Conservation (phyloP, 2,113 vertebrate genomes). For the Furnarius figulus region DNA sequence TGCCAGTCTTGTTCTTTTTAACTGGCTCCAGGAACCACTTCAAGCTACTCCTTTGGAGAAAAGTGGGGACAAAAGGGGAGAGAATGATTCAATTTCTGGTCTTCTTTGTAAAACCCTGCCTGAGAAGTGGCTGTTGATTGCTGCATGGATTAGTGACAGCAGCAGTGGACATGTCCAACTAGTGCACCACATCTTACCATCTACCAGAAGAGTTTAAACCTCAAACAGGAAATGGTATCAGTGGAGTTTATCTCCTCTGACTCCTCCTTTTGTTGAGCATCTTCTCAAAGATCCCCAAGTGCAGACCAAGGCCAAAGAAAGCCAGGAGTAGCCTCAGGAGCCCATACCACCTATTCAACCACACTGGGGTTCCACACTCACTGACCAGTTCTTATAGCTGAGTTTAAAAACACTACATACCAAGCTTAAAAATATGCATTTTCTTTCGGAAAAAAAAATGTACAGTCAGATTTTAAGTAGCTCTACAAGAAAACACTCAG, state of each 20-base stretch:
- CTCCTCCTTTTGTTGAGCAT: neutral
- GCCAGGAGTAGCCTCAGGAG: neutral
- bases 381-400: neutral
- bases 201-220: neutral
- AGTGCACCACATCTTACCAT: neutral
- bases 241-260: neutral
- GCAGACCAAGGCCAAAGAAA: neutral
- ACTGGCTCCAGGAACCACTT: neutral
- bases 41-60: neutral
- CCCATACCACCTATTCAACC: neutral
- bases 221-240: neutral
- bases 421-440: conserved; percentile 16
- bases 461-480: conserved; percentile 1
- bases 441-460: neutral
- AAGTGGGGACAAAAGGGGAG: neutral
- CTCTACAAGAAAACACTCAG: conserved; percentile 1
- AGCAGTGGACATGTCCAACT: neutral
- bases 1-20: neutral
- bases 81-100: neutral
- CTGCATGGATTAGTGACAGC: neutral
- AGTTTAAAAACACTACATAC: neutral
- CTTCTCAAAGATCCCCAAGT: neutral
- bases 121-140: neutral
- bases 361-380: neutral
- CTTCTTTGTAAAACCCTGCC: neutral